Evolutionary conservation across 1,140 invertebrate species (phyloP).

Genomic region (Aphelinus atriplicis): DNA sequence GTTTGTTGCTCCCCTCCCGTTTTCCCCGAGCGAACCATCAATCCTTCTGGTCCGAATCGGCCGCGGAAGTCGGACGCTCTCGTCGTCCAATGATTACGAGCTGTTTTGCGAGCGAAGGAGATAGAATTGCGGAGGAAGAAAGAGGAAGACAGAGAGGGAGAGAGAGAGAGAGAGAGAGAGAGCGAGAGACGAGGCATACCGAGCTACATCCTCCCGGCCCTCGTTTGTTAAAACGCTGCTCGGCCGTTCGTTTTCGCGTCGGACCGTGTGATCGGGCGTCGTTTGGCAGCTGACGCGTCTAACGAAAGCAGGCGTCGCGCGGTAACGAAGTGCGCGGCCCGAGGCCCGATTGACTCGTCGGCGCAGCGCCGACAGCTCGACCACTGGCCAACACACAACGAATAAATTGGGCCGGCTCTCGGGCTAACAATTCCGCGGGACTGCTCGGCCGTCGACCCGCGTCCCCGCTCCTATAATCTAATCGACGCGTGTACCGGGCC

Average conservation of each 20-base stretch:
- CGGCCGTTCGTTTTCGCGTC: conserved; percentile 5
- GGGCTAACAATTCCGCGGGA: conserved; percentile 20
- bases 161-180: background rate
- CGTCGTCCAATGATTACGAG: too few species aligned
- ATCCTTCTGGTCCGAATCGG: conserved; percentile 14
- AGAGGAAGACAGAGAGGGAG: background rate
- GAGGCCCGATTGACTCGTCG: conserved; percentile 34
- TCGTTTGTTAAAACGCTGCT: too few species aligned
- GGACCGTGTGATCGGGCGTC: background rate
- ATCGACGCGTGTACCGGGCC: too few species aligned
- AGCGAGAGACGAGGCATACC: background rate
- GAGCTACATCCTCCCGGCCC: too few species aligned
- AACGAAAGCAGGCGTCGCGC: conserved; percentile 21
- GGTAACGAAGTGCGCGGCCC: conserved; percentile 35
- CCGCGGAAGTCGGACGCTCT: conserved; percentile 3
- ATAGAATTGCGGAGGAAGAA: too few species aligned
- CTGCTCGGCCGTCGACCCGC: too few species aligned
- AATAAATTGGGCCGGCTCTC: conserved; percentile 24
- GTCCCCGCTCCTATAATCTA: too few species aligned
- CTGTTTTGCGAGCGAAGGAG: too few species aligned
- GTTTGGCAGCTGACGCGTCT: conserved; percentile 1
- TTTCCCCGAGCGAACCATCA: too few species aligned
- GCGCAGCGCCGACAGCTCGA: conserved; percentile 8
- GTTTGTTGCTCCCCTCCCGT: too few species aligned
- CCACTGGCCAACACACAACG: conserved; percentile 7